phyloP scores from a whole-genome alignment of 1,140 invertebrate genomes.

The Notospermus geniculatus region DNA sequence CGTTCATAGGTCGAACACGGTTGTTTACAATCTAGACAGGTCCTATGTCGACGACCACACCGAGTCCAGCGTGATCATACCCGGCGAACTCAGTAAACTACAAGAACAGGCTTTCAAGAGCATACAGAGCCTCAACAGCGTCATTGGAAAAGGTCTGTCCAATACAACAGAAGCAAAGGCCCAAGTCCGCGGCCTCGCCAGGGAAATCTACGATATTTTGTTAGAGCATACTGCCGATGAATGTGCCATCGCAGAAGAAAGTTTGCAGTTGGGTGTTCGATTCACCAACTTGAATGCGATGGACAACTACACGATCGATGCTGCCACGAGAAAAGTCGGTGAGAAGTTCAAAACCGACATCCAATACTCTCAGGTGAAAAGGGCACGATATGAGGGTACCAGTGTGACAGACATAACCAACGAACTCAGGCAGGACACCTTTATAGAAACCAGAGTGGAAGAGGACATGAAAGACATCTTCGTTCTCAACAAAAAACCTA shows the following conservation, averaged over 20 bases:
- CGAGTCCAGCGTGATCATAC: neutral
- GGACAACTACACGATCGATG: slow-evolving; percentile 11
- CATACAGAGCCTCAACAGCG: slow-evolving; percentile 8
- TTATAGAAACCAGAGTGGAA: slow-evolving; percentile 7
- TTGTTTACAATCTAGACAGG: slow-evolving; percentile 9
- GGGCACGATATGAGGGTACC: slow-evolving; percentile 3
- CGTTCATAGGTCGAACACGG: neutral
- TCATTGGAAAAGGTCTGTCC: slow-evolving; percentile 5
- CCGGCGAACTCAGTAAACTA: slow-evolving; percentile 2
- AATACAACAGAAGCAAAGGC: slow-evolving; percentile 6
- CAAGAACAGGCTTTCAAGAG: slow-evolving; percentile 9
- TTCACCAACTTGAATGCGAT: slow-evolving; percentile 9
- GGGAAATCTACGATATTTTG: slow-evolving; percentile 8
- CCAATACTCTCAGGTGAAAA: neutral
- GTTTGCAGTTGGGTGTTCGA: slow-evolving; percentile 8
- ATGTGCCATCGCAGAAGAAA: slow-evolving; percentile 5
- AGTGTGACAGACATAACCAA: neutral
- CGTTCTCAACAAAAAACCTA: slow-evolving; percentile 4
- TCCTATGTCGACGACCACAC: slow-evolving; percentile 7
- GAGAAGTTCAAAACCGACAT: slow-evolving; percentile 11
- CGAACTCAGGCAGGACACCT: slow-evolving; percentile 10
- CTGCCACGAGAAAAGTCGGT: slow-evolving; percentile 1
- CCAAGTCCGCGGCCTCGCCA: slow-evolving; percentile 5
- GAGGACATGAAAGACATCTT: slow-evolving; percentile 10
- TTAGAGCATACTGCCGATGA: slow-evolving; percentile 7